Evolutionary conservation across 2,888 invertebrate species (phyloP).

Genomic region (Agriotes lineatus): DNA sequence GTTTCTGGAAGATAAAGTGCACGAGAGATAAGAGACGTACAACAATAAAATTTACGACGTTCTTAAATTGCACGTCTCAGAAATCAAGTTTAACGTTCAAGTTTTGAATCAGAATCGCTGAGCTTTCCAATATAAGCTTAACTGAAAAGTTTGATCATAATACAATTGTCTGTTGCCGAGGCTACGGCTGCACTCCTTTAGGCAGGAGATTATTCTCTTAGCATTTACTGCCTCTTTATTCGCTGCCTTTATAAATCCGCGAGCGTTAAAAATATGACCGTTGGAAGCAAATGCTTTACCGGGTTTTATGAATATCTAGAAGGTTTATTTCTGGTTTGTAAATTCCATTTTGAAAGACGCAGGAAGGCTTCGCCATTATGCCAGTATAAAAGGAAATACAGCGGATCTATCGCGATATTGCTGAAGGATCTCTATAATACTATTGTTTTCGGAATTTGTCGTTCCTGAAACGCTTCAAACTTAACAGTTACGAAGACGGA

Average conservation of each 20-base stretch:
- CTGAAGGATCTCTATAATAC: not conserved
- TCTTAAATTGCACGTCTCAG: constrained; percentile 33
- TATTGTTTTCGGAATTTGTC: constrained; percentile 4
- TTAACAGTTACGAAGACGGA: too few species aligned
- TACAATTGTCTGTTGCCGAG: constrained; percentile 34
- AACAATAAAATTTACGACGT: constrained; percentile 44
- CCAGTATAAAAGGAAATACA: not conserved
- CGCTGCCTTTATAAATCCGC: constrained; percentile 15
- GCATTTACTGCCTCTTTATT: constrained; percentile 17
- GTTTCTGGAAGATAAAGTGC: constrained; percentile 19
- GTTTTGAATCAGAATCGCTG: constrained; percentile 39
- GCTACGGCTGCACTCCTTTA: not conserved
- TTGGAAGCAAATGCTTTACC: constrained; percentile 3
- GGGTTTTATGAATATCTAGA: constrained; percentile 17
- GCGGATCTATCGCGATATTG: not conserved
- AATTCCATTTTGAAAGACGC: constrained; percentile 4
- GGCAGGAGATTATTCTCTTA: constrained; percentile 30
- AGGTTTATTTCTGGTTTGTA: constrained; percentile 24
- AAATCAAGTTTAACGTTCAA: constrained; percentile 37
- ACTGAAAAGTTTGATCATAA: constrained; percentile 41
- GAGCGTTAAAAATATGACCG: constrained; percentile 19
- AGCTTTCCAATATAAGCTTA: constrained; percentile 27
- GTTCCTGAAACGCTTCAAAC: not conserved
- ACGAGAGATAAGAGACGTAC: constrained; percentile 30
- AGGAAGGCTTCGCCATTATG: constrained; percentile 2